Base-by-base conservation (phyloP, 23 tunicate genomes). In the Styela plicata region DNA sequence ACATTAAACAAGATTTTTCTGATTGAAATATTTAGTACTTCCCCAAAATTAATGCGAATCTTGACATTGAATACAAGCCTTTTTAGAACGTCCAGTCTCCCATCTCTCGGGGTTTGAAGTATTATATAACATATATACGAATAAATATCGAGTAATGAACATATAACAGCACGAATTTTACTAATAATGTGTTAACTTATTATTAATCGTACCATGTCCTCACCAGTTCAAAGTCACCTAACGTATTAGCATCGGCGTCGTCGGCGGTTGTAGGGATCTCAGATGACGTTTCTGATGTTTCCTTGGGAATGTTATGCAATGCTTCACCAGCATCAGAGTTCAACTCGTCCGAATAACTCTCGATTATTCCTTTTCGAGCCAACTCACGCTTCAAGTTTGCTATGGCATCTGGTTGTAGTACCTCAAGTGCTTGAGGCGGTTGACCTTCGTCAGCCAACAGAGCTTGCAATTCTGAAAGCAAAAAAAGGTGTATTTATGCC, bases 301-400 rank as follows among this genome's bases (percentile, higher is more conserved):
- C 71, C 24, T 67, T 27, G n/a, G 19, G 23, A 18, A 24, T 17
- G 52, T 31, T 73, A 16, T 28, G 30, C 62, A 2, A 28, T 18
- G 0, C 1, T 67, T 67, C 71, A 22, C 22, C 71, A 29, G 27
- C 24, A 52, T 76, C 80, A 18, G 57, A 31, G 10, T 23, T 33
- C 3, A 31, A 19, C 10, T 33, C 81, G 64, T 76, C 81, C 22
- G 26, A 53, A 57, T 44, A 76, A 13, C 53, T 53, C 22, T 64
- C 62, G 3, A 90, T 82, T 25, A 90, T 90, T 1, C 96, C 96
- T 71, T 90, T 90, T 37, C 80, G 74, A 2, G 96, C 96, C 2
- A 90, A 69, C 27, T 82, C 96, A n/a, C 96, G 69, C 44, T 85
- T 90, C 7, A 90, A 63, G 36, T 90, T 86, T 19, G 63, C 96